Percentiles rank a stretch among this genome's conserved stretches.
Evolutionary conservation across 2,113 vertebrate species (phyloP).

Genomic region (Oncorhynchus clarkii): DNA sequence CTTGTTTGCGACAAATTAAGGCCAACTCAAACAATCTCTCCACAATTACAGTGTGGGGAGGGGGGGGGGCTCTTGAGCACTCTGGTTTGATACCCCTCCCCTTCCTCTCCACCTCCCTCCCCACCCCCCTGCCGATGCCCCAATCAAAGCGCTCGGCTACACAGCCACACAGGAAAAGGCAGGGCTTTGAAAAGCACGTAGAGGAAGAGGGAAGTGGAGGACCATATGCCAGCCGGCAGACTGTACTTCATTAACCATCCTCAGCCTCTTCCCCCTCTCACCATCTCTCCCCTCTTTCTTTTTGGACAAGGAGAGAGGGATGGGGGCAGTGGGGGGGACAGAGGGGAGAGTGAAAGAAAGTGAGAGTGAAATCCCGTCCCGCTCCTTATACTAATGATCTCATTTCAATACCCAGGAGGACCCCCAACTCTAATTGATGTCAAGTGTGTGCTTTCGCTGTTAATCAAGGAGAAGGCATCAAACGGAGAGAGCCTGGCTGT

Average conservation of each 20-base stretch:
- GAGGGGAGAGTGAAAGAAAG: conserved; percentile 5
- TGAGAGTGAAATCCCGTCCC: conserved; percentile 61
- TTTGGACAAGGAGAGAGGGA: neutral
- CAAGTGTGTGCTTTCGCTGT: conserved; percentile 92
- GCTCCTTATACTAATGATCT: conserved; percentile 95
- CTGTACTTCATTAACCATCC: conserved; percentile 83
- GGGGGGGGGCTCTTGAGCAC: neutral
- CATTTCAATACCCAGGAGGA: conserved; percentile 87
- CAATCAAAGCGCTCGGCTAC: conserved; percentile 76
- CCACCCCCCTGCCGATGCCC: conserved; percentile 63
- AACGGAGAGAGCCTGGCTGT: conserved; percentile 52
- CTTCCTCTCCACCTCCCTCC: conserved; percentile 33
- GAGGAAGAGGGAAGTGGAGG: conserved; percentile 64
- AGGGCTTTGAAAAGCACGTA: conserved; percentile 77
- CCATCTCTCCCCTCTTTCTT: conserved; percentile 1
- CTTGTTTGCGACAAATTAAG: conserved; percentile 62
- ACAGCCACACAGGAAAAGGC: conserved; percentile 71
- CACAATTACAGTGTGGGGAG: conserved; percentile 25
- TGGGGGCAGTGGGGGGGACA: neutral
- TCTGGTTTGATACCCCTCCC: neutral
- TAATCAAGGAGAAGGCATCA: conserved; percentile 84
- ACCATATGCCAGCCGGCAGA: conserved; percentile 79
- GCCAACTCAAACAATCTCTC: conserved; percentile 52
- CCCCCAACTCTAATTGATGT: conserved; percentile 93
- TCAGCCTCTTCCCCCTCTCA: conserved; percentile 20